Base-by-base conservation (phyloP, 2,888 invertebrate species). In the Alsophila aescularia region DNA sequence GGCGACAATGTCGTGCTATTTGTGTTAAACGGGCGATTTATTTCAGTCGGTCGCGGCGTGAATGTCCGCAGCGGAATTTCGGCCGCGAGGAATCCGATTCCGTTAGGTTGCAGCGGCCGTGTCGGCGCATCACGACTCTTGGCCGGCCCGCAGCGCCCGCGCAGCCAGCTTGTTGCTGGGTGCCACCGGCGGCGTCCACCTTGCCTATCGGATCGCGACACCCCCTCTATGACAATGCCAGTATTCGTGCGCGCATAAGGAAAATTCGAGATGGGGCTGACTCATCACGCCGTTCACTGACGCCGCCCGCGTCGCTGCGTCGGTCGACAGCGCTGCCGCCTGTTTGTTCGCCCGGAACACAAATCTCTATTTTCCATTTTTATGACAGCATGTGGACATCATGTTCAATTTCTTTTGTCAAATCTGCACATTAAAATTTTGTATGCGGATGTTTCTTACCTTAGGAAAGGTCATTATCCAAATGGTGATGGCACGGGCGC, bases 1-100 rank as follows among this genome's bases (percentile, higher is more conserved):
- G 82, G 78, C 82, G 85, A 89, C 89, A 89, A 85, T 89, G 86
- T 83, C 77, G 83, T 81, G 87, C 89, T 90, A 88, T 90, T 90
- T 90, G 86, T 83, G 90, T 89, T 87, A 87, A 87, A 90, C 82
- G 85, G 83, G 85, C 88, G 86, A 87, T 88, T 90, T 90, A 90
- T 90, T 90, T 90, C 87, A 90, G 90, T 88, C 88, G 80, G 84
- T 83, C 79, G 87, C 73, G 80, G 81, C 89, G 90, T 90, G 90
- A 90, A 90, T 72, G 90, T 84, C 88, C 90, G 84, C 89, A 69
- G 74, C 74, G 90, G 90, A 88, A 90, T 90, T 90, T 90, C 78
- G 89, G 88, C 79, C 85, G 83, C 80, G 79, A 85, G 86, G 89
- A 85, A 87, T 87, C 87, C 68, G 77, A 85, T 85, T 81, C 89